These are phyloP conservation scores for Drosophila chauvacae DNA, from an alignment of 1,140 invertebrate species.

Conservation along the genomic window DNA sequence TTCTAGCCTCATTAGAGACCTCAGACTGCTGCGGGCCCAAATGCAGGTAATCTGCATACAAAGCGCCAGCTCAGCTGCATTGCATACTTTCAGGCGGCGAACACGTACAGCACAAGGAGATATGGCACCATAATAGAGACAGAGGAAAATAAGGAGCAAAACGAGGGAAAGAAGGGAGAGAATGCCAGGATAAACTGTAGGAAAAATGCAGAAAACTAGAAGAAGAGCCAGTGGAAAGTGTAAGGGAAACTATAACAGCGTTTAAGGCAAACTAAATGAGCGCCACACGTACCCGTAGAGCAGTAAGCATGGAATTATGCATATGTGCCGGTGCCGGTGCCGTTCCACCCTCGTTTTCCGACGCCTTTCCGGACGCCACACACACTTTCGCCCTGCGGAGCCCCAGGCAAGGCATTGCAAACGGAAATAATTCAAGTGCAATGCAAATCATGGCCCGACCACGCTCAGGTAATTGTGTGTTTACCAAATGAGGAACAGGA, in stretches of 20 bases:
- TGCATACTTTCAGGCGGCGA: slow-evolving; percentile 36
- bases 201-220: slow-evolving; percentile 6
- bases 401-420: slow-evolving; percentile 35
- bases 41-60: slow-evolving; percentile 75
- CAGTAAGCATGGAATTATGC: slow-evolving; percentile 68
- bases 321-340: slow-evolving; percentile 43
- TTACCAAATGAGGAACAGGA: slow-evolving; percentile 62
- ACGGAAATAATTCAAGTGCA: slow-evolving; percentile 81
- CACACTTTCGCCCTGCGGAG: slow-evolving; percentile 20
- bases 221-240: neutral
- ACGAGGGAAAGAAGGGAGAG: too few relatives aligned
- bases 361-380: slow-evolving; percentile 4
- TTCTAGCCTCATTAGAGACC: slow-evolving; percentile 65
- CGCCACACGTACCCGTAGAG: slow-evolving; percentile 56
- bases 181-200: slow-evolving; percentile 1
- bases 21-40: slow-evolving; percentile 23
- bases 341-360: slow-evolving; percentile 4
- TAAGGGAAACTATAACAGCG: slow-evolving; percentile 51
- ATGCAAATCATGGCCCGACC: slow-evolving; percentile 73
- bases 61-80: slow-evolving; percentile 47
- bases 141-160: slow-evolving; percentile 23
- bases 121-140: slow-evolving; percentile 57
- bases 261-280: slow-evolving; percentile 78
- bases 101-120: slow-evolving; percentile 45
- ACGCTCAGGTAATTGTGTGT: slow-evolving; percentile 73